Evolutionary conservation across 1,140 invertebrate genomes (phyloP), one percentile per base, ranked within the genome.

Genomic region (Zaprionus capensis): DNA sequence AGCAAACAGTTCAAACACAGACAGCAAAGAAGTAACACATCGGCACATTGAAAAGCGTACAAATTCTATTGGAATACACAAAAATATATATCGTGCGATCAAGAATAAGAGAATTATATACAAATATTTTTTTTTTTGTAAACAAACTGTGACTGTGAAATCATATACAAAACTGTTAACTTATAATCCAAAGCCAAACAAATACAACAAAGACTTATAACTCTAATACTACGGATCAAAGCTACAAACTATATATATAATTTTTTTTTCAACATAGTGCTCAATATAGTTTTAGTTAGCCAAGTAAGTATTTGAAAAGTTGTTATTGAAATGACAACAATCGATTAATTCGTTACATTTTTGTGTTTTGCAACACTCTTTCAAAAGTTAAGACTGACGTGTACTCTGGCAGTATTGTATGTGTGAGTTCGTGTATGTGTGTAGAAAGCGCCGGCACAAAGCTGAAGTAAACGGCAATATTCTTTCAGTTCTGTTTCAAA

Each of bases 251-350:
- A 51, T 72, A 58, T 20, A 34, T 67, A 55, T 65, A 26, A 68
- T 26, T 69, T 66, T 9, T 36, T 70, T 62, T 73, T 81, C 73
- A 63, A 64, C 34, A 20, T 53, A 71, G 73, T 71, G 61, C 41
- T 55, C 41, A 71, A 71, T 28, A 66, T 80, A 88, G 55, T 63
- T 70, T 80, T 70, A 88, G 44, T 78, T 87, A 83, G 67, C 20
- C 78, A 90, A 84, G 84, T 88, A 90, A 88, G 84, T 88, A 80
- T 81, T 78, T 62, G 31, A 84, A 84, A 65, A 68, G 57, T 75
- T 46, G 17, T 62, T 22, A 44, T 31, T 22, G 7, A 31, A 62
- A 49, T 20, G 26, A 38, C 22, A 62, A 57, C 61, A 71, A 76
- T 76, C 73, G 61, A 76, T 71, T 59, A 53, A 46, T 61, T 20